Evolutionary conservation across 2,888 invertebrate genomes (phyloP).

Genomic region (Parnassius glacialis): DNA sequence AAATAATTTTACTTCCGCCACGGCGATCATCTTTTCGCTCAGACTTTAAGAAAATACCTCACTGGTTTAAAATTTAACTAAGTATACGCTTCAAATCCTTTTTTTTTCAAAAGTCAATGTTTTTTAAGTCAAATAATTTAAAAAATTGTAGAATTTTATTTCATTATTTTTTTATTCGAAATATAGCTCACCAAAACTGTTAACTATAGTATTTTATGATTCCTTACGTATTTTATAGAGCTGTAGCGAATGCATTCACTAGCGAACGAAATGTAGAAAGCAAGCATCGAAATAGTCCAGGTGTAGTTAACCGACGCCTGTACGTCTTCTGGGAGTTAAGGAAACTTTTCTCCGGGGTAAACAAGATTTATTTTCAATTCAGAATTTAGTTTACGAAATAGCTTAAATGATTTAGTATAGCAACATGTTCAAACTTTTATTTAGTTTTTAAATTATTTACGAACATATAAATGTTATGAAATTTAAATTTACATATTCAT

Average conservation of each 20-base stretch:
- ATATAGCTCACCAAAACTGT: constrained; percentile 1
- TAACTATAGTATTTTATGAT: not conserved
- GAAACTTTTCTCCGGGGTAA: constrained; percentile 17
- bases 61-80: too few species aligned
- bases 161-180: not conserved
- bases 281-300: constrained; percentile 19
- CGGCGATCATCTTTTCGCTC: too few species aligned
- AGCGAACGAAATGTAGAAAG: not conserved
- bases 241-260: constrained; percentile 12
- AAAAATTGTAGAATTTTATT: too few species aligned
- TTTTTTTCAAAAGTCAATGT: too few species aligned
- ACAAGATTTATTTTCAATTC: constrained; percentile 24
- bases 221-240: constrained; percentile 13
- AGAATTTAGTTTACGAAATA: constrained; percentile 12
- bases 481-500: too few species aligned
- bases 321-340: constrained; percentile 15
- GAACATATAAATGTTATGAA: not conserved
- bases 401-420: constrained; percentile 5
- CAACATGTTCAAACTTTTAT: not conserved
- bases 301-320: constrained; percentile 19
- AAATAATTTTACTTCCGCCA: too few species aligned
- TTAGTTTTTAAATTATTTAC: not conserved
- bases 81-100: too few species aligned
- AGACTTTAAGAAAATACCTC: too few species aligned
- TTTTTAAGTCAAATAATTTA: too few species aligned